Evolutionary conservation across 2,797 vertebrate species (phyloP).

Genomic region (Microctenopoma steveboyesi): DNA sequence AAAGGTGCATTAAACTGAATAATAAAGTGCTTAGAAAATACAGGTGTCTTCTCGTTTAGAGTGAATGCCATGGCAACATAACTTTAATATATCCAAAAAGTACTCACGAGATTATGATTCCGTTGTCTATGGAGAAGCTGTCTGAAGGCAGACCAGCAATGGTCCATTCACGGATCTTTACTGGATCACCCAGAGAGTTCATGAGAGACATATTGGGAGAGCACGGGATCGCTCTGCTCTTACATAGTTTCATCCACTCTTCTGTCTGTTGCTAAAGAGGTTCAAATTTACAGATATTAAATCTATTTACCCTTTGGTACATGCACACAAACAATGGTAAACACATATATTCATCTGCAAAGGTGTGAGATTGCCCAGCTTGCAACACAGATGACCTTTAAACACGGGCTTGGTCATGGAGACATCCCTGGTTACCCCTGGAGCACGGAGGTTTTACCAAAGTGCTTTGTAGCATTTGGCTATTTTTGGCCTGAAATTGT

Average conservation of each 20-base stretch:
- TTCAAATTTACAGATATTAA: background rate
- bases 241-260: constrained; percentile 87
- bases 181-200: constrained; percentile 87
- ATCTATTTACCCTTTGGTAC: background rate
- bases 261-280: constrained; percentile 84
- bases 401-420: constrained; percentile 3
- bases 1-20: background rate
- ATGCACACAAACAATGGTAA: background rate
- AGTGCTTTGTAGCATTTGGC: background rate
- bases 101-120: constrained; percentile 91
- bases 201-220: constrained; percentile 88
- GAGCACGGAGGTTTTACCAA: constrained; percentile 9
- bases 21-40: background rate
- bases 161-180: constrained; percentile 90
- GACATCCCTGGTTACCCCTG: background rate
- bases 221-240: constrained; percentile 85
- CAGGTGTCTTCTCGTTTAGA: constrained; percentile 69
- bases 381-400: constrained; percentile 25
- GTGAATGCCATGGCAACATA: constrained; percentile 48
- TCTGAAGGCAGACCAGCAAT: constrained; percentile 93
- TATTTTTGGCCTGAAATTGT: constrained; percentile 7
- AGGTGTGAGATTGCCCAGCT: background rate
- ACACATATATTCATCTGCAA: background rate
- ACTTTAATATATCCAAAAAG: background rate
- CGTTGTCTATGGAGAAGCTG: constrained; percentile 91